Percentiles rank a stretch among this genome's conserved stretches.
Evolutionary conservation across 1,140 invertebrate genomes (phyloP).

Genomic region (Stratiolaelaps scimitus): DNA sequence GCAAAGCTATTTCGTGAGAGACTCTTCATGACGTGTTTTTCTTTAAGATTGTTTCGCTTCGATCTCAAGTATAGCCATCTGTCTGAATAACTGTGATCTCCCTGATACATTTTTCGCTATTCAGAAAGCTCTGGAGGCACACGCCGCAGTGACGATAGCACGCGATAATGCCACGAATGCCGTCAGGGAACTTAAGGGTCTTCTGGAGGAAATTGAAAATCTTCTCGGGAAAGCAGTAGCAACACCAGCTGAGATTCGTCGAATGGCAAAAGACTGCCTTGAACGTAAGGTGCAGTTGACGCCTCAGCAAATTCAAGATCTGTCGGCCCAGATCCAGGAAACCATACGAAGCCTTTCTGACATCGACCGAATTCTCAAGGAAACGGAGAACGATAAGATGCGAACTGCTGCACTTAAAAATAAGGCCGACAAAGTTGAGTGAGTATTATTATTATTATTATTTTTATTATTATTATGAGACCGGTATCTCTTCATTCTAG

Average conservation of each 20-base stretch:
- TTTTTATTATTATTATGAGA: conserved; percentile 9
- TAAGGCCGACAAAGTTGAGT: conserved; percentile 61
- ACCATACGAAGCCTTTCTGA: conserved; percentile 72
- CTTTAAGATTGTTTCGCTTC: too few relatives aligned
- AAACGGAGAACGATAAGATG: conserved; percentile 62
- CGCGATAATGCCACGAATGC: conserved; percentile 49
- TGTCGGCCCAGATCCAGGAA: conserved; percentile 68
- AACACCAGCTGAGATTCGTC: conserved; percentile 62
- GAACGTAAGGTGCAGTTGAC: conserved; percentile 50
- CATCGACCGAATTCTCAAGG: conserved; percentile 73
- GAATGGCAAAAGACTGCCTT: conserved; percentile 33
- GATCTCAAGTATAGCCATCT: not conserved
- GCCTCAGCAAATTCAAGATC: conserved; percentile 67
- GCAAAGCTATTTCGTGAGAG: too few relatives aligned
- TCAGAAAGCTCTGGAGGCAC: conserved; percentile 47
- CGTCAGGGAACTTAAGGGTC: conserved; percentile 45
- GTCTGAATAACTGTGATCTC: not conserved
- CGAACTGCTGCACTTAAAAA: conserved; percentile 59
- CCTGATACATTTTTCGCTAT: not conserved
- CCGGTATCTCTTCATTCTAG: too few relatives aligned
- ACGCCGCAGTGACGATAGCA: conserved; percentile 46
- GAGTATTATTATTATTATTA: conserved; percentile 38
- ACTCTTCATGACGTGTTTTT: too few relatives aligned
- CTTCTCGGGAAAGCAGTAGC: conserved; percentile 62
- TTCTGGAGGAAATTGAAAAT: conserved; percentile 56